Base-by-base conservation (phyloP, 2,888 invertebrate species). In the Leptogaster cylindrica region DNA sequence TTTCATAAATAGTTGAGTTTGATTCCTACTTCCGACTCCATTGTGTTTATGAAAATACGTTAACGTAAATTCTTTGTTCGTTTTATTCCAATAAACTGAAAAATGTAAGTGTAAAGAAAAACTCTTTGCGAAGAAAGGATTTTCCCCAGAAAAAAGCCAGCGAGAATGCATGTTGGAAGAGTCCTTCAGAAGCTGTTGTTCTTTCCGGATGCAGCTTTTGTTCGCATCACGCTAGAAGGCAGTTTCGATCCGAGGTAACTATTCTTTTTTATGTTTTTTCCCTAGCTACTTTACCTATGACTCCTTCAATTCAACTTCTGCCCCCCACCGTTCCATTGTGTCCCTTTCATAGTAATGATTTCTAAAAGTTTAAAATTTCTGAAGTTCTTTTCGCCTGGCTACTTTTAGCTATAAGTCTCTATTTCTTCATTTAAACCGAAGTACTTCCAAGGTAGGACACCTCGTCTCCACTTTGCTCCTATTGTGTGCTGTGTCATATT, bases 281-380 rank as follows among this genome's bases (percentile, higher is more conserved):
- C 12, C 33, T 16, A 31, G 33, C 18, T 28, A 16, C 20, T 31
- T 16, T 52, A 52, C 52, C 52, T 52, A 36, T 55, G 55, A 7
- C 55, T 55, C 55, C 55, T 55, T 55, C 36, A 36, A 23, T 55
- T 23, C 25, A 50, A 28, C 12, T 50, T 28, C 6, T 50, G 50
- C 50, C 28, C 50, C 27, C 36, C 25, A 18, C 18, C 36, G 6
- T 55, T 55, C 36, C 23, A 55, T 55, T 55, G 39, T 20, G 20
- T 55, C 25, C 16, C 23, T 55, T 39, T n/a, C n/a, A 12, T 16
- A 52, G 52, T 31, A 18, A 52, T 52, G 52, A 52, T 16, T 39
- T 12, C 6, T 55, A 44, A n/a, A 61, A 61, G 16, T 61, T 44
- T 41, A 44, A 25, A n/a, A 61, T 44, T 31, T 61, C 44, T 61